Percentiles rank a stretch among this genome's conserved stretches.
These are phyloP conservation scores for Sycophila sp. DNA, from an alignment of 1,140 invertebrate genomes.

Conservation along the genomic window DNA sequence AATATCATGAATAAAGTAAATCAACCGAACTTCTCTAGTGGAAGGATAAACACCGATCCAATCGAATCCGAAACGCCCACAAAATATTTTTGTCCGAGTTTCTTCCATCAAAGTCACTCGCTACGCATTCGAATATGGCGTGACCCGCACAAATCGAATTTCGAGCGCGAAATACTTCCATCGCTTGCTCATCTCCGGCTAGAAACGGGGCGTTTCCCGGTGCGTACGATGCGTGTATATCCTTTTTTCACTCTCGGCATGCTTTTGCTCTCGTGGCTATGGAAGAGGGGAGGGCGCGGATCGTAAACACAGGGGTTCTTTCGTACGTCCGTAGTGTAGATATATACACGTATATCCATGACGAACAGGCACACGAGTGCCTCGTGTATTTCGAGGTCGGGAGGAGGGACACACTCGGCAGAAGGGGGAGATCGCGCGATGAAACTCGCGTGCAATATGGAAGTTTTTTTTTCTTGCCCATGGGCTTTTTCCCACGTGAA, in stretches of 20 bases:
- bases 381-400: background rate
- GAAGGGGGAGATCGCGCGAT: background rate
- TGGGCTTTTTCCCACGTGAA: too few species aligned
- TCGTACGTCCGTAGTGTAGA: background rate
- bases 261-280: too few species aligned
- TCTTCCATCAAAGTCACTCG: too few species aligned
- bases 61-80: too few species aligned
- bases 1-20: too few species aligned
- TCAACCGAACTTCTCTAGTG: too few species aligned
- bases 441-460: background rate
- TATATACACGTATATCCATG: background rate
- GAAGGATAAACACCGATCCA: too few species aligned
- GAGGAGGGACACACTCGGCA: background rate
- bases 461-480: background rate
- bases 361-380: background rate
- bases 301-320: background rate
- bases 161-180: background rate
- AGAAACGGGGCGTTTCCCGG: slow-evolving; percentile 14
- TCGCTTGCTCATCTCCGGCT: background rate
- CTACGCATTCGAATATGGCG: too few species aligned
- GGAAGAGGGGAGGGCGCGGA: background rate
- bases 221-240: slow-evolving; percentile 13
- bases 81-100: too few species aligned
- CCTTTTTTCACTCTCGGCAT: slow-evolving; percentile 10
- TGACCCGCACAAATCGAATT: background rate